Evolutionary conservation across 2,888 invertebrate genomes (phyloP), one percentile per base, ranked within the genome.

Genomic region (Caenorhabditis sulstoni): DNA sequence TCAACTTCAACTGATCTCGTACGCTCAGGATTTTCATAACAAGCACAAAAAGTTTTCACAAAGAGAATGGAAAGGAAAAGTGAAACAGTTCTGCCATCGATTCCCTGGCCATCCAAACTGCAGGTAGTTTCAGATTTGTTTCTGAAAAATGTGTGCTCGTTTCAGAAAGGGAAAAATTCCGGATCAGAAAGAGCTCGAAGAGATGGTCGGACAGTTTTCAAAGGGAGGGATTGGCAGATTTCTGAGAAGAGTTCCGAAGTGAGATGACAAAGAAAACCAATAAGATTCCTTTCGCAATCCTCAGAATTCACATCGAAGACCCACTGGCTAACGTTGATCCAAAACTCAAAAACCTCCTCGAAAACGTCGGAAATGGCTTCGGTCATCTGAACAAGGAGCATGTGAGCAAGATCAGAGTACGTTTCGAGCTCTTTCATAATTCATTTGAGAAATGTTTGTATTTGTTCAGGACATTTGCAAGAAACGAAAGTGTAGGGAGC

Each of bases 61-160:
- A 14, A 55, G 29, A 47, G 75, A 82, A 39, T 84, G 84, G 84
- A 53, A 70, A 41, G 18, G 53, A 11, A 81, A 82, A 11, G 74
- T 77, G 3, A 58, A 57, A 23, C 75, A 78, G 23, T 83, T 85
- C 58, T 85, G 85, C 75, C 68, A 81, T 16, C 62, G 81, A 20
- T 85, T 79, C 59, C 85, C 85, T 12, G 79, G 79, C 44, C 83
- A 85, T 78, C 83, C 80, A 44, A 77, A 78, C 29, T 85, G 85
- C 79, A 61, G 81, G 81, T 81, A 66, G n/a, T n/a, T n/a, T n/a
- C n/a, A n/a, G n/a, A 37, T 16, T 59, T 12, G 23, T 29, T 29
- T 29, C 7, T 29, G 29, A 3, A 37, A 18, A n/a, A 22, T 29
- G 22, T 22, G 18, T 59, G n/a, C 16, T 18, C n/a, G 16, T 49